A percentile compares a stretch with the other conserved stretches of the same genome.
phyloP scores from a whole-genome alignment of 1,140 invertebrate genomes.

The Drosophila arawakana region DNA sequence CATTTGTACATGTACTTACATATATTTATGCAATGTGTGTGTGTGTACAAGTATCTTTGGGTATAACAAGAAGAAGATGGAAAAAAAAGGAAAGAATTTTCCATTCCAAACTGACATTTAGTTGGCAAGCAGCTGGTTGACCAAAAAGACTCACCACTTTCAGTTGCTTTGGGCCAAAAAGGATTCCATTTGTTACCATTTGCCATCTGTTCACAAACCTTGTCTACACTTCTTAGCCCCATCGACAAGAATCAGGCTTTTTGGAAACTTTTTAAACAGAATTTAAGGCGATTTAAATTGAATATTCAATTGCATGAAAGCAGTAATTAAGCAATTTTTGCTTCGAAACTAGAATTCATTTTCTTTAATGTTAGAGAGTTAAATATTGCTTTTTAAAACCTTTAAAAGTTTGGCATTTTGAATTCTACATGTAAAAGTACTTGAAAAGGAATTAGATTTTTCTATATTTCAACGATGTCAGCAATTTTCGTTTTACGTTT shows the following conservation, averaged over 20 bases:
- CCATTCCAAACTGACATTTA: slow-evolving; percentile 53
- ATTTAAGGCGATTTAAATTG: background rate
- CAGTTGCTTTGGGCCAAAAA: slow-evolving; percentile 4
- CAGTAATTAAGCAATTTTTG: no score
- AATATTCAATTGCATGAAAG: no score
- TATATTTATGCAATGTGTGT: background rate
- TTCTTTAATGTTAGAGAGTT: no score
- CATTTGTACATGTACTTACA: background rate
- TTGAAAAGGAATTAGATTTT: no score
- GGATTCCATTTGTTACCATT: slow-evolving; percentile 1
- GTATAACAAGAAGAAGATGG: background rate
- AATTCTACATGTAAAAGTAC: no score
- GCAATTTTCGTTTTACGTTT: no score
- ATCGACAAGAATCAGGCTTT: background rate
- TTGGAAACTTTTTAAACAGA: background rate
- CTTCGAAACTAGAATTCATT: no score
- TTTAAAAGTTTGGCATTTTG: no score
- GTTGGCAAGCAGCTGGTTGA: slow-evolving; percentile 59
- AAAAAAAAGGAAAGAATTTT: background rate
- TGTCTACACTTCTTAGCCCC: background rate
- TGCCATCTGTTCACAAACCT: slow-evolving; percentile 44
- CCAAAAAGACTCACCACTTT: slow-evolving; percentile 30
- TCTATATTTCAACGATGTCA: no score
- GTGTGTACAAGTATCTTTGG: background rate
- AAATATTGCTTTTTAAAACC: no score